phyloP scores from a whole-genome alignment of 2,888 invertebrate genomes.

The Girardia tigrina region DNA sequence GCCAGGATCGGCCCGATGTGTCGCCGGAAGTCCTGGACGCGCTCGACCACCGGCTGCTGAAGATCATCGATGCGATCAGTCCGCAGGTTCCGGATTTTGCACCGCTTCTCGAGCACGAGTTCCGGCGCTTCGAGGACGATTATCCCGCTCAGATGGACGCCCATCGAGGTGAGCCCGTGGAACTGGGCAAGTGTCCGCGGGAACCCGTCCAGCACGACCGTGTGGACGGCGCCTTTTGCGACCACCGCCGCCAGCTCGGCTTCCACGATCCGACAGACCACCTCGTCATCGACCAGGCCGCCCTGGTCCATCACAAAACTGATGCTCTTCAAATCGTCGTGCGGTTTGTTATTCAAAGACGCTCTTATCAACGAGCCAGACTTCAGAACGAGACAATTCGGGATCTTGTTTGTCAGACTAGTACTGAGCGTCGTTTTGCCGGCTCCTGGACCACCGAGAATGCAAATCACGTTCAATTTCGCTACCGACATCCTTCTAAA shows the following conservation, averaged over 20 bases:
- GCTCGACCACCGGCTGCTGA: background rate
- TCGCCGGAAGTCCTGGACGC: background rate
- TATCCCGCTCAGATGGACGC: background rate
- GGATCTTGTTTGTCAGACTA: background rate
- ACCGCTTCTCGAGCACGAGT: background rate
- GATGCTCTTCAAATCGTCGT: background rate
- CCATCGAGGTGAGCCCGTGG: background rate
- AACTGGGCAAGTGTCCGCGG: background rate
- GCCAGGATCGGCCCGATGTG: background rate
- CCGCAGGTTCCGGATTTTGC: background rate
- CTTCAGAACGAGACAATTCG: background rate
- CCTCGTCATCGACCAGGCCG: background rate
- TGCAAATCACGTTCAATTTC: background rate
- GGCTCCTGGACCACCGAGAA: background rate
- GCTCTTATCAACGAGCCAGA: background rate
- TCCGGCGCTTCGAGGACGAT: background rate
- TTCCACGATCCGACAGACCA: background rate
- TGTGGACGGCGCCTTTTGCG: background rate
- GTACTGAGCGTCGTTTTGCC: background rate
- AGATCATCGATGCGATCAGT: constrained; percentile 6
- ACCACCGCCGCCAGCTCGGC: background rate
- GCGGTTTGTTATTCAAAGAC: background rate
- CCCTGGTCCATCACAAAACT: constrained; percentile 6
- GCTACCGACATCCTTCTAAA: background rate
- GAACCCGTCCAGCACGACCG: background rate